Percentiles rank a stretch among this genome's conserved stretches.
Evolutionary conservation across 1,140 invertebrate genomes (phyloP).

Genomic region (Sminthurinus signatus): DNA sequence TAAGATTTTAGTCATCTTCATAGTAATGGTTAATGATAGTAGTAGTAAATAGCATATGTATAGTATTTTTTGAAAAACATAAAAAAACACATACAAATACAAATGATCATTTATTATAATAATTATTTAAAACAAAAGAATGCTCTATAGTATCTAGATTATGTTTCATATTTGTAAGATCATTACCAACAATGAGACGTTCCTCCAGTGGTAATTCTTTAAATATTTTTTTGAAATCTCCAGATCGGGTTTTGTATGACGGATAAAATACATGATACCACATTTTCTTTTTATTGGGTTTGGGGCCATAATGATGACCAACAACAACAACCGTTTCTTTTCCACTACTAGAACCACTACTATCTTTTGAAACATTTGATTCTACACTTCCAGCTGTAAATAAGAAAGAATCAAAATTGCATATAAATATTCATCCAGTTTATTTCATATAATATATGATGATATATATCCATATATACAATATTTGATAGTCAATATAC

Average conservation of each 20-base stretch:
- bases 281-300: constrained; percentile 56
- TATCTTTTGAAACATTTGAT: background rate
- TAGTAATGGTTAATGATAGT: too few species aligned
- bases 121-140: too few species aligned
- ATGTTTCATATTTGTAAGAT: too few species aligned
- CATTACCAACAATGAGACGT: constrained; percentile 84
- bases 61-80: background rate
- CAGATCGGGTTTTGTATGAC: constrained; percentile 84
- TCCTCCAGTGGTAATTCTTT: constrained; percentile 86
- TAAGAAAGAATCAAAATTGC: too few species aligned
- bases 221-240: constrained; percentile 87
- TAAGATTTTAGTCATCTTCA: too few species aligned
- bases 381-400: too few species aligned
- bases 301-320: constrained; percentile 2
- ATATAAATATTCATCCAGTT: too few species aligned
- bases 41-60: too few species aligned
- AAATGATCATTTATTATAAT: constrained; percentile 15
- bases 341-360: background rate
- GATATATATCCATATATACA: too few species aligned
- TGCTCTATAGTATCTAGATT: too few species aligned
- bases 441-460: too few species aligned
- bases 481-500: background rate
- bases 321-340: background rate
- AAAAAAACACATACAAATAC: background rate
- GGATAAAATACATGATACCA: constrained; percentile 85